Evolutionary conservation across 2,797 vertebrate species (phyloP).

Genomic region (Sibirionetta formosa): DNA sequence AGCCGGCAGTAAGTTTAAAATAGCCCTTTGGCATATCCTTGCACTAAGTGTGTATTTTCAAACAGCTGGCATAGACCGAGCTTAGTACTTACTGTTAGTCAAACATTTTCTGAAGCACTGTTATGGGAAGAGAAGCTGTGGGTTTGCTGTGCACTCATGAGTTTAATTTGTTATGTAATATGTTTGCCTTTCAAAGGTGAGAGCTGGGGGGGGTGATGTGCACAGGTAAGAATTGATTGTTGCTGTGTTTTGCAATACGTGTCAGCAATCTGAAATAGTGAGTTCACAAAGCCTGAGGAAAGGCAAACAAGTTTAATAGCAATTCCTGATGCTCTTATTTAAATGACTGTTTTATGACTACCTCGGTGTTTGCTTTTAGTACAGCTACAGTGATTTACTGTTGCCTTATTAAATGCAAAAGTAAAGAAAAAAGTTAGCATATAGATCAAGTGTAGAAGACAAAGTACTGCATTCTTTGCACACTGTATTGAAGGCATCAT

Average conservation of each 20-base stretch:
- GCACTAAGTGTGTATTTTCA: background rate
- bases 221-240: background rate
- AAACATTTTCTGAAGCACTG: background rate
- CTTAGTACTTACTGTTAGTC: background rate
- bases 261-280: background rate
- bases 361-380: background rate
- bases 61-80: background rate
- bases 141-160: slow-evolving; percentile 16
- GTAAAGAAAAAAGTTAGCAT: background rate
- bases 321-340: background rate
- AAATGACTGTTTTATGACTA: background rate
- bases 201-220: background rate
- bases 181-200: slow-evolving; percentile 37
- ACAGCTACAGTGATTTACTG: background rate
- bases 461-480: background rate
- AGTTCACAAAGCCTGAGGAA: slow-evolving; percentile 15
- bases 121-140: background rate
- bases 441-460: background rate
- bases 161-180: slow-evolving; percentile 20
- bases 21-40: background rate
- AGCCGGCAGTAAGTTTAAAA: background rate
- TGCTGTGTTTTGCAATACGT: background rate
- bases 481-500: background rate
- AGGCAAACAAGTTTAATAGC: background rate
- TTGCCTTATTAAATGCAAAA: background rate